phyloP scores from a whole-genome alignment of 2,888 invertebrate genomes.

The Apamea crenata region DNA sequence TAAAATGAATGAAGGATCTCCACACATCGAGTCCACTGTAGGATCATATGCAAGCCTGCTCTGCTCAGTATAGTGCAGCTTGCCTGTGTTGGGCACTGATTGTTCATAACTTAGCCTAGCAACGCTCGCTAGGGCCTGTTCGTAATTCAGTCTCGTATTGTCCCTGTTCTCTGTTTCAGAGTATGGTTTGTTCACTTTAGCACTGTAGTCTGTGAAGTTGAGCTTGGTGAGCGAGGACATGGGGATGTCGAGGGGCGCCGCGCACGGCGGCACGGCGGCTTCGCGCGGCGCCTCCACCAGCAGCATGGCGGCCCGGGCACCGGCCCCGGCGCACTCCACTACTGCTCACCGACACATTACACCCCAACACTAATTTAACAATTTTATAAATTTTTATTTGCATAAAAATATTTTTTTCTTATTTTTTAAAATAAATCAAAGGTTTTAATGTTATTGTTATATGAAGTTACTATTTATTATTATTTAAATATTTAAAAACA shows the following conservation, averaged over 20 bases:
- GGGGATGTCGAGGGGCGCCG: constrained; percentile 85
- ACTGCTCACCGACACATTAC: constrained; percentile 82
- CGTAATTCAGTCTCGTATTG: constrained; percentile 82
- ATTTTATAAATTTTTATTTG: constrained; percentile 30
- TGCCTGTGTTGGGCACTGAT: constrained; percentile 77
- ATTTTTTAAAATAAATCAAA: constrained; percentile 5
- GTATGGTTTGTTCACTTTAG: constrained; percentile 85
- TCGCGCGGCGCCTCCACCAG: constrained; percentile 94
- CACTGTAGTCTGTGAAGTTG: constrained; percentile 88
- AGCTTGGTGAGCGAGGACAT: constrained; percentile 87
- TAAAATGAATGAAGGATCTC: constrained; percentile 82
- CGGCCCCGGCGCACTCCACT: constrained; percentile 77
- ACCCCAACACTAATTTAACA: constrained; percentile 66
- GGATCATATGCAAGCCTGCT: constrained; percentile 84
- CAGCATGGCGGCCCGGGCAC: constrained; percentile 92
- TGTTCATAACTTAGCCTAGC: constrained; percentile 85
- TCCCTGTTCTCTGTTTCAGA: constrained; percentile 80
- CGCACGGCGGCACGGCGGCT: constrained; percentile 92
- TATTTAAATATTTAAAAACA: constrained; percentile 17
- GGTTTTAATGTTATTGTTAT: neutral
- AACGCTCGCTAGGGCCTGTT: constrained; percentile 82
- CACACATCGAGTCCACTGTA: constrained; percentile 81
- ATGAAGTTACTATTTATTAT: constrained; percentile 8
- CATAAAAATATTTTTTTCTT: constrained; percentile 20
- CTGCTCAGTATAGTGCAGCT: constrained; percentile 84